A percentile compares a stretch with the other conserved stretches of the same genome.
phyloP scores from a whole-genome alignment of 2,888 invertebrate species.

The Eurytoma adleriae region DNA sequence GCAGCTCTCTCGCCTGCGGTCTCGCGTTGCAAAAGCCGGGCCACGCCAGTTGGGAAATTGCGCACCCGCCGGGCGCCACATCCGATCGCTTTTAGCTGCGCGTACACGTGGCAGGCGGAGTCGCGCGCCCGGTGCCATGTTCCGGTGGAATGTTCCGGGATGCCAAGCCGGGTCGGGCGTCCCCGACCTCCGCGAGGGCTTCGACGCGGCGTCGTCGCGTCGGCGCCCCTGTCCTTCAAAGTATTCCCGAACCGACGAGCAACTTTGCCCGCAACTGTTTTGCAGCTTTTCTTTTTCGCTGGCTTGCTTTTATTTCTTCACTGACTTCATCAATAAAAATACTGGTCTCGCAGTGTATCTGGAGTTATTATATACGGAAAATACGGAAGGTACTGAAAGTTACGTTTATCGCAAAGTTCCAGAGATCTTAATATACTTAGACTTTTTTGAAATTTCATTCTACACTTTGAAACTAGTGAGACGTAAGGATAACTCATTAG shows the following conservation, averaged over 20 bases:
- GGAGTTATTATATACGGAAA: too few species aligned
- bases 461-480: too few species aligned
- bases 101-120: neutral
- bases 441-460: too few species aligned
- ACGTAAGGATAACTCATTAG: too few species aligned
- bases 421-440: too few species aligned
- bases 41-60: constrained; percentile 40
- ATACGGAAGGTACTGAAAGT: too few species aligned
- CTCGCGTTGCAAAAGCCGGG: constrained; percentile 5
- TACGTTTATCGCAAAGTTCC: too few species aligned
- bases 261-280: constrained; percentile 9
- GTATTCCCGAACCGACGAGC: constrained; percentile 34
- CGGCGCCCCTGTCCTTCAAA: constrained; percentile 37
- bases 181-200: neutral
- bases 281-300: neutral
- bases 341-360: too few species aligned
- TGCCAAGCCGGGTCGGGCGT: neutral
- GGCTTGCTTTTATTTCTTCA: too few species aligned
- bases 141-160: constrained; percentile 22
- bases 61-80: neutral
- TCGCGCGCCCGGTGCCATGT: neutral
- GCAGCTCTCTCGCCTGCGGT: constrained; percentile 10
- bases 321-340: too few species aligned
- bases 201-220: neutral
- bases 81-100: constrained; percentile 35